A percentile compares a stretch with the other conserved stretches of the same genome.
Conservation (phyloP, 64 coral and sea anemone genomes). For the Stichodactyla mertensii region DNA sequence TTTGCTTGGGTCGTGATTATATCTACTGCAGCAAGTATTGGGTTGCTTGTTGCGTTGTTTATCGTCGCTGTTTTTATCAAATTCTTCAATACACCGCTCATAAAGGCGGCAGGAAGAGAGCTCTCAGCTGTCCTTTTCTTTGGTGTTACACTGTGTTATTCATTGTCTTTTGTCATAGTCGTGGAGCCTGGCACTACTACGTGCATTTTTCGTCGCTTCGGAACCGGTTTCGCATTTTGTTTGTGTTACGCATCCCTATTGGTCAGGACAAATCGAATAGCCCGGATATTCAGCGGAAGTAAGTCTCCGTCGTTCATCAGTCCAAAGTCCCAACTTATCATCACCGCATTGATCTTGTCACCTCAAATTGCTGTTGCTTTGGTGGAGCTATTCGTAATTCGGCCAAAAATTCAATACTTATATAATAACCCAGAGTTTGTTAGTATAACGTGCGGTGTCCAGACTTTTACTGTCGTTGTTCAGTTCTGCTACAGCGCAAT, state of each 20-base stretch:
- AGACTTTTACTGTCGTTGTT: constrained; percentile 15
- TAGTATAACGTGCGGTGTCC: constrained; percentile 54
- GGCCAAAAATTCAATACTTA: constrained; percentile 8
- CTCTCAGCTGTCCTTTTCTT: constrained; percentile 54
- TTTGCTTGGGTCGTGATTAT: constrained; percentile 42
- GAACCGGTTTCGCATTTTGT: constrained; percentile 61
- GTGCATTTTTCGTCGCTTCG: constrained; percentile 71
- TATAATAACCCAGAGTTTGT: constrained; percentile 26
- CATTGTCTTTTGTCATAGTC: constrained; percentile 52
- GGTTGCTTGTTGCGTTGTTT: constrained; percentile 48
- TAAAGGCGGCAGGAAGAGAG: constrained; percentile 81
- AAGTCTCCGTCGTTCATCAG: constrained; percentile 75
- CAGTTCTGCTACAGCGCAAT: constrained; percentile 67
- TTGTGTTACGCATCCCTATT: constrained; percentile 77
- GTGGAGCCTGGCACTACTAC: constrained; percentile 8
- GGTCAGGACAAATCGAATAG: constrained; percentile 90
- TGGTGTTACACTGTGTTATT: constrained; percentile 71
- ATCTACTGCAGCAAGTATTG: constrained; percentile 31
- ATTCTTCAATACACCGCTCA: constrained; percentile 68
- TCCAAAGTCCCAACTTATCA: constrained; percentile 67
- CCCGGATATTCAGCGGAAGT: constrained; percentile 76
- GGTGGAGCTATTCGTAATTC: constrained; percentile 36
- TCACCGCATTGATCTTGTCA: constrained; percentile 56
- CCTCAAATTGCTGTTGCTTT: constrained; percentile 51
- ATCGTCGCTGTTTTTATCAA: constrained; percentile 59